Conservation (phyloP, 2,888 invertebrate genomes). For the Caenorhabditis afra region DNA sequence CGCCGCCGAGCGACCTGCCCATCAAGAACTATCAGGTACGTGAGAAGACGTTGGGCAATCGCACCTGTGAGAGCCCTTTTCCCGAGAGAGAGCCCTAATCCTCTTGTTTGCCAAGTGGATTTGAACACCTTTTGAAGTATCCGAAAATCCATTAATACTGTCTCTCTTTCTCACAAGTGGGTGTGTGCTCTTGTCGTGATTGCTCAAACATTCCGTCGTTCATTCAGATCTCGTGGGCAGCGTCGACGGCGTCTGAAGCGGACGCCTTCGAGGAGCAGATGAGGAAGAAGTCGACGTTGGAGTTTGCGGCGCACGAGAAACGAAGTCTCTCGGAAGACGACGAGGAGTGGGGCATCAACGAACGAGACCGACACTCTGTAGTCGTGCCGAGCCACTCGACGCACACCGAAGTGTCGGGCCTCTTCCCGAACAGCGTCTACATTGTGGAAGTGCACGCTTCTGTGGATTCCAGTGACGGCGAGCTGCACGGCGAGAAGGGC, state of each 20-base stretch:
- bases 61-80: not conserved
- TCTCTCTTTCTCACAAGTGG: not conserved
- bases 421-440: constrained; percentile 73
- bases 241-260: constrained; percentile 60
- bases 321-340: constrained; percentile 58
- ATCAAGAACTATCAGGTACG: constrained; percentile 77
- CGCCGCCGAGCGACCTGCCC: constrained; percentile 78
- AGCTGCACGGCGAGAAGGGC: constrained; percentile 77
- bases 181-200: not conserved
- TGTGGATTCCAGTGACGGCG: constrained; percentile 76
- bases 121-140: constrained; percentile 7
- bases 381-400: constrained; percentile 74
- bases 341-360: constrained; percentile 25
- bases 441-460: constrained; percentile 76
- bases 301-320: constrained; percentile 58
- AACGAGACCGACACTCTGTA: constrained; percentile 61
- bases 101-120: not conserved
- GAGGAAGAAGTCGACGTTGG: constrained; percentile 53
- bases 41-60: not conserved
- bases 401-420: constrained; percentile 67
- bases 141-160: not conserved
- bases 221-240: constrained; percentile 66
- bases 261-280: constrained; percentile 65
- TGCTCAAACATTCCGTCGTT: not conserved
- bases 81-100: not conserved